Evolutionary conservation across 2,888 invertebrate species (phyloP).

Genomic region (Cylloceria caligata): DNA sequence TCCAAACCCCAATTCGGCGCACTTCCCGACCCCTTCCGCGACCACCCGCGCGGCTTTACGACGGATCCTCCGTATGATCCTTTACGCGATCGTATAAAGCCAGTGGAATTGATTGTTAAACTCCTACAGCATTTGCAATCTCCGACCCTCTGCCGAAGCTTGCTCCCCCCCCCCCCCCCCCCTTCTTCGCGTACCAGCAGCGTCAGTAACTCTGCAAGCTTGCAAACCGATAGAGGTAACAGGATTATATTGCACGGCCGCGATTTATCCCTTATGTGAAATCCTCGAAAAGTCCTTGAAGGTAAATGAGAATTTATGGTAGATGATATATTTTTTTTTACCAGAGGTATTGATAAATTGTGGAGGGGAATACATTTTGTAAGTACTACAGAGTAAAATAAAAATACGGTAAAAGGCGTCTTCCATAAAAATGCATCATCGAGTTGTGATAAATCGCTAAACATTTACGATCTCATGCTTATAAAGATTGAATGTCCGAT

Average conservation of each 20-base stretch:
- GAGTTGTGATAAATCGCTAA: too few relatives aligned
- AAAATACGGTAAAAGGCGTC: too few relatives aligned
- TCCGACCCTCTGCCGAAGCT: constrained; percentile 16
- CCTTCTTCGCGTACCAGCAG: neutral
- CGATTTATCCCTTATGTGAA: constrained; percentile 51
- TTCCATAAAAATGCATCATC: too few relatives aligned
- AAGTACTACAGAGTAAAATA: too few relatives aligned
- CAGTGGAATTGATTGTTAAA: constrained; percentile 62
- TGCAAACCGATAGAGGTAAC: constrained; percentile 44
- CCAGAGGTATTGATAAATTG: neutral
- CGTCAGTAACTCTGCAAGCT: constrained; percentile 38
- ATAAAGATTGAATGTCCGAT: neutral
- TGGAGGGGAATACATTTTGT: neutral
- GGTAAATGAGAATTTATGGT: constrained; percentile 45
- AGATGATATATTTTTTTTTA: neutral
- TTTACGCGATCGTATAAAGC: constrained; percentile 69
- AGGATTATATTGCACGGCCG: constrained; percentile 49
- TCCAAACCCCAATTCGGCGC: constrained; percentile 23
- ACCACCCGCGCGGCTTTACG: constrained; percentile 70
- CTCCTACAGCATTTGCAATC: constrained; percentile 60
- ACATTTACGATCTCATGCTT: neutral
- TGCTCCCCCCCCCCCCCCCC: neutral
- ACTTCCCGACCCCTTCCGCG: constrained; percentile 8
- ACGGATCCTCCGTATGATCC: constrained; percentile 71
- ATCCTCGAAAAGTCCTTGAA: constrained; percentile 23